Base-by-base conservation (phyloP, 2,113 vertebrate species). In the Hydropotes inermis region DNA sequence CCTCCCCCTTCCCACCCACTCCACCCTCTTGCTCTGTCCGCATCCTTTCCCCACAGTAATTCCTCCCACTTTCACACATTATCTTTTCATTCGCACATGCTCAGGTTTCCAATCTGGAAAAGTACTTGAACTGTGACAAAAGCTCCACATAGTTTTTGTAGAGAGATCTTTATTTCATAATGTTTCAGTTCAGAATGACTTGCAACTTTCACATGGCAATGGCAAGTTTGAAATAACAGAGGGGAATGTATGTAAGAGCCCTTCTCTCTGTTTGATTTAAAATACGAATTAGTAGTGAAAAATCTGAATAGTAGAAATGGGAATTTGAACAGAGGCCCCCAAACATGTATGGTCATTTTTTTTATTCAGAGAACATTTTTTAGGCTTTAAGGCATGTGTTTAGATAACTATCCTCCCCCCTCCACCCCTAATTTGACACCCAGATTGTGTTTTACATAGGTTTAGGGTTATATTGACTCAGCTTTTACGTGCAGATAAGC, bases 201-300 rank as follows among this genome's bases (percentile, higher is more conserved):
- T 98, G 54, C 54, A 92, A 74, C 87, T 95, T 93, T 45, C 87
- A 45, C 30, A 55, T 43, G 67, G 76, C 27, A 54, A 30, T 82
- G 81, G 74, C 8, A 57, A 17, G 23, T 95, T 95, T 83, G 67
- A 95, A 96, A 57, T 88, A 92, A 57, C 54, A 33, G 13, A n/a
- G 36, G 23, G 14, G 7, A 76, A 36, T 55, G 7, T 87, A 43
- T 67, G 3, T 61, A 85, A 76, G 60, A 55, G 23, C 57, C 54
- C 33, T 87, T 95, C 57, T 94, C 30, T 92, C 54, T 90, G 33
- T 85, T 91, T 92, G 45, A 90, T 92, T 96, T 54, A 96, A 97
- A 97, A 89, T 92, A 91, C 87, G 96, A 76, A 78, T 84, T n/a
- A 95, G 28, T 92, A 57, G 58, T 96, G 82, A 95, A 94, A 95